Conservation (phyloP, 2,888 invertebrate genomes). For the Exocentrus adspersus region DNA sequence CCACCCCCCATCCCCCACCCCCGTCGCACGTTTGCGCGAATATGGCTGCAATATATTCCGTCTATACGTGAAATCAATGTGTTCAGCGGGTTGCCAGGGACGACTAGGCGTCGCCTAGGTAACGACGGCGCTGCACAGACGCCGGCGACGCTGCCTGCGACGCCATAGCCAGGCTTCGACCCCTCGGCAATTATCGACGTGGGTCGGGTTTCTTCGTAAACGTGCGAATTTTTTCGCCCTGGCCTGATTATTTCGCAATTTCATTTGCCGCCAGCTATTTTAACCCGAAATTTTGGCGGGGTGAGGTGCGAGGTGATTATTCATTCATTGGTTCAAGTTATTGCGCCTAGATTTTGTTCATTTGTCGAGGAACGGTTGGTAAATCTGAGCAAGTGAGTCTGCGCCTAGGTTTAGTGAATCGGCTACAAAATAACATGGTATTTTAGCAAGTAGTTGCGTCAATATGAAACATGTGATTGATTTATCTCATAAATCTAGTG, state of each 20-base stretch:
- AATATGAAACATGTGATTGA: no score
- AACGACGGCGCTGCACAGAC: constrained; percentile 48
- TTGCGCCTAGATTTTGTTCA: not conserved
- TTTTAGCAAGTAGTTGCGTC: no score
- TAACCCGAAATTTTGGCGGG: constrained; percentile 11
- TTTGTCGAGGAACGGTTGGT: no score
- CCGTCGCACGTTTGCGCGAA: constrained; percentile 37
- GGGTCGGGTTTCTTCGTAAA: constrained; percentile 37
- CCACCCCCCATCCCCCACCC: constrained; percentile 52
- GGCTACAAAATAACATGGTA: no score
- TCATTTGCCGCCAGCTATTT: constrained; percentile 22
- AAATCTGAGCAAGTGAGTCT: no score
- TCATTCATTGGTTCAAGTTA: not conserved
- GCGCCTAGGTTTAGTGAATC: no score
- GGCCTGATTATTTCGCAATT: constrained; percentile 49
- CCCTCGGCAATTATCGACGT: constrained; percentile 17
- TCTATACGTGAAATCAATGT: constrained; percentile 65
- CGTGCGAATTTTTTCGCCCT: constrained; percentile 44
- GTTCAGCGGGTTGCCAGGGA: constrained; percentile 52
- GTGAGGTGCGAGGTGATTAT: not conserved
- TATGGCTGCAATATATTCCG: constrained; percentile 61
- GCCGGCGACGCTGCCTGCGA: constrained; percentile 45
- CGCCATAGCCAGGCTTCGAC: constrained; percentile 34
- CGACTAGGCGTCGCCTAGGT: constrained; percentile 41
- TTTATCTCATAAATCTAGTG: no score